phyloP scores from a whole-genome alignment of 1,140 invertebrate species.

The Brachionus paranguensis region DNA sequence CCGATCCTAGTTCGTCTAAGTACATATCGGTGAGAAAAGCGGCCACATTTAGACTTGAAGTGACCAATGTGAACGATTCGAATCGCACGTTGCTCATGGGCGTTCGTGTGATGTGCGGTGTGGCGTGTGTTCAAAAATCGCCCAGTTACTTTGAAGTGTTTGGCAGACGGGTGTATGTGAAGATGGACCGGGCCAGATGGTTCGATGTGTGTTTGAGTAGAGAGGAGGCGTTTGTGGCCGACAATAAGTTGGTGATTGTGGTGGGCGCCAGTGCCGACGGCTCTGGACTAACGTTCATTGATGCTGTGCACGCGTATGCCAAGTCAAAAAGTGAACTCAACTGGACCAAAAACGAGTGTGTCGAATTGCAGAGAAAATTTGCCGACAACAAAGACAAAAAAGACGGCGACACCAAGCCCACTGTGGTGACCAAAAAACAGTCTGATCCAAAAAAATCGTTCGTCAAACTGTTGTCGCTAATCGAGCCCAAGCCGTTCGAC shows the following conservation, averaged over 20 bases:
- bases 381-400: conserved; percentile 6
- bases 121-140: conserved; percentile 73
- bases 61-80: conserved; percentile 76
- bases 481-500: conserved; percentile 35
- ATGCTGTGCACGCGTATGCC: conserved; percentile 84
- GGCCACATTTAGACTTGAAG: conserved; percentile 78
- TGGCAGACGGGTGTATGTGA: conserved; percentile 71
- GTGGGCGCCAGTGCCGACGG: conserved; percentile 78
- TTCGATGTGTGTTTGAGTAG: conserved; percentile 87
- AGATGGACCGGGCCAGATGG: conserved; percentile 73
- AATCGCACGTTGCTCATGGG: conserved; percentile 67
- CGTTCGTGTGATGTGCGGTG: conserved; percentile 74
- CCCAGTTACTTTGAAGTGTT: conserved; percentile 80
- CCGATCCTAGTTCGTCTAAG: conserved; percentile 64
- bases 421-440: neutral
- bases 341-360: conserved; percentile 83
- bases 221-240: conserved; percentile 84
- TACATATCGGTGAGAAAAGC: conserved; percentile 59
- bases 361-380: conserved; percentile 66
- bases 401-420: neutral
- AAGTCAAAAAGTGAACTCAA: conserved; percentile 92
- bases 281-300: conserved; percentile 78
- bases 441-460: neutral
- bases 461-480: neutral
- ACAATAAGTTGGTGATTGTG: conserved; percentile 79